A percentile compares a stretch with the other conserved stretches of the same genome.
phyloP scores from a whole-genome alignment of 2,888 invertebrate genomes.

The Leptarthrus brevirostris region DNA sequence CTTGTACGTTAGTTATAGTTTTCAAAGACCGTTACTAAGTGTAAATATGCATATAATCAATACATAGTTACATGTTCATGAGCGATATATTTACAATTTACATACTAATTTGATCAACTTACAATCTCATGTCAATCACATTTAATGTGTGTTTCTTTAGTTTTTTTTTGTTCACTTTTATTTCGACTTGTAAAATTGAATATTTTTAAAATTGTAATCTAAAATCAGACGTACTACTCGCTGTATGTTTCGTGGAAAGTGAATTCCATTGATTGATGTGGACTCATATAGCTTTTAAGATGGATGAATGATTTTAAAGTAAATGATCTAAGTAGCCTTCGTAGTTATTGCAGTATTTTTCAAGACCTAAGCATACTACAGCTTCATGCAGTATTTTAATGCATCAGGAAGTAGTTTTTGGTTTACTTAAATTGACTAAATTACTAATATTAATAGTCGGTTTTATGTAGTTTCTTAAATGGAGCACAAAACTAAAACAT shows the following conservation, averaged over 20 bases:
- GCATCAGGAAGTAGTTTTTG: too few relatives aligned
- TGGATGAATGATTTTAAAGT: constrained; percentile 8
- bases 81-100: too few relatives aligned
- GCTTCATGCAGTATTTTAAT: too few relatives aligned
- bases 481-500: too few relatives aligned
- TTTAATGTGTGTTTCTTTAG: not conserved
- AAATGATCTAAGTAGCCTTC: not conserved
- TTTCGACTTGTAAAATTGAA: too few relatives aligned
- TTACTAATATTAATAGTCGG: too few relatives aligned
- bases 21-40: not conserved
- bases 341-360: not conserved
- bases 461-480: too few relatives aligned
- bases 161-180: not conserved
- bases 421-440: too few relatives aligned
- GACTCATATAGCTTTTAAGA: constrained; percentile 19
- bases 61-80: too few relatives aligned
- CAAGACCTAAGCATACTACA: too few relatives aligned
- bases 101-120: too few relatives aligned
- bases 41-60: not conserved
- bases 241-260: not conserved
- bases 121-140: not conserved
- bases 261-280: constrained; percentile 1
- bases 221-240: not conserved
- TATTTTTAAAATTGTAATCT: not conserved
- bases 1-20: not conserved